Evolutionary conservation across 2,888 invertebrate genomes (phyloP).

Genomic region (Abrostola tripartita): DNA sequence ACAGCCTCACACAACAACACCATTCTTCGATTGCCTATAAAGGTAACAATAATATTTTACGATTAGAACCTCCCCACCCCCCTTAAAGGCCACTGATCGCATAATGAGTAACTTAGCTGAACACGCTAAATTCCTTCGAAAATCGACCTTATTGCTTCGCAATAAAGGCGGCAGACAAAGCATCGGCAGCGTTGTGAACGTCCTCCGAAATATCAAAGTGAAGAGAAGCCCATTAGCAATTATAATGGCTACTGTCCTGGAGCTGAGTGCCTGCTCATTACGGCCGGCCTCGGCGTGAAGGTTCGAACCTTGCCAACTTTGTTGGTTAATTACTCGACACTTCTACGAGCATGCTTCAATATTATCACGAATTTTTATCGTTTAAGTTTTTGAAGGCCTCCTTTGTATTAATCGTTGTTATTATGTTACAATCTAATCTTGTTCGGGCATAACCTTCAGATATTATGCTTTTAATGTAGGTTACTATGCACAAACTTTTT

Average conservation of each 20-base stretch:
- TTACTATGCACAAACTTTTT: no score
- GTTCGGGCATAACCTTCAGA: not conserved
- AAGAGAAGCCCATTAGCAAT: constrained; percentile 78
- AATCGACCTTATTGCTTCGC: constrained; percentile 31
- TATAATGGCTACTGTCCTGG: constrained; percentile 76
- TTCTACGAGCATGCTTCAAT: constrained; percentile 33
- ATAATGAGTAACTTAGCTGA: constrained; percentile 58
- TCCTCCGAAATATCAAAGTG: constrained; percentile 69
- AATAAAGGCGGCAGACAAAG: constrained; percentile 15
- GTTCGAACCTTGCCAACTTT: constrained; percentile 37
- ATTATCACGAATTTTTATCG: constrained; percentile 14
- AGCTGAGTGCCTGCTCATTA: constrained; percentile 81
- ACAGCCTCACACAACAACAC: constrained; percentile 9
- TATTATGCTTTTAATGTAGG: no score
- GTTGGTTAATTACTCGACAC: constrained; percentile 54
- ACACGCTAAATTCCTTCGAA: constrained; percentile 50
- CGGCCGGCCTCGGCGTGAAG: constrained; percentile 39
- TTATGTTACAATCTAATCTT: not conserved
- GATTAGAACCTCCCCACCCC: constrained; percentile 61
- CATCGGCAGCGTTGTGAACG: constrained; percentile 29
- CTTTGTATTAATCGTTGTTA: not conserved
- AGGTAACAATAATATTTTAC: constrained; percentile 70
- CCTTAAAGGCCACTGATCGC: constrained; percentile 56
- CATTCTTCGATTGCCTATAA: constrained; percentile 20
- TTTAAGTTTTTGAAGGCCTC: not conserved